These are phyloP conservation scores for Camponotus vicinus DNA, from an alignment of 1,140 invertebrate genomes.

Conservation along the genomic window DNA sequence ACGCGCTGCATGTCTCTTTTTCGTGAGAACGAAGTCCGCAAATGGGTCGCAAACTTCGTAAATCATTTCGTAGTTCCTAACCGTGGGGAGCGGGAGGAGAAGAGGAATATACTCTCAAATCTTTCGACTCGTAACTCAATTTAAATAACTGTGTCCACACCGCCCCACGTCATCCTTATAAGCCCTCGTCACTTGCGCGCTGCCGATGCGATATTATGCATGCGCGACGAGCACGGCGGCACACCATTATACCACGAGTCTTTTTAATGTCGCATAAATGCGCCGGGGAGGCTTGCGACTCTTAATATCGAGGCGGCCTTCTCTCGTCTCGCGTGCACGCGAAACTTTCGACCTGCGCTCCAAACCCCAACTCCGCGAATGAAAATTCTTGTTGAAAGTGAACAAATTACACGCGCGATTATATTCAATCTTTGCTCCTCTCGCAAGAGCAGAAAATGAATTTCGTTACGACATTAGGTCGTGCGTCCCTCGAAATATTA, in stretches of 20 bases:
- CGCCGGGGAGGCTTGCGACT: conserved; percentile 38
- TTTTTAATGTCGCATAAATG: conserved; percentile 73
- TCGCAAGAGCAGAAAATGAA: not conserved
- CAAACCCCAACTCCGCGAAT: not conserved
- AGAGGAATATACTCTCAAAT: not conserved
- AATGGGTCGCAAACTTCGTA: conserved; percentile 17
- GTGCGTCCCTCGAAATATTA: not conserved
- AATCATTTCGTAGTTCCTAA: conserved; percentile 32
- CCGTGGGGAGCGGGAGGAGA: too few relatives aligned
- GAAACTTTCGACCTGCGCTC: conserved; percentile 66
- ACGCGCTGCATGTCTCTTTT: not conserved
- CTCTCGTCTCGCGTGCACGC: not conserved
- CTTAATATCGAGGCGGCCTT: conserved; percentile 58
- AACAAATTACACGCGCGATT: conserved; percentile 47
- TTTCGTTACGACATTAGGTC: not conserved
- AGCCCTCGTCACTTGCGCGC: conserved; percentile 45
- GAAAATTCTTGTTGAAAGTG: conserved; percentile 41
- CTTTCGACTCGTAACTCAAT: conserved; percentile 50
- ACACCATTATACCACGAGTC: conserved; percentile 64
- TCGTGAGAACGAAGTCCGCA: not conserved
- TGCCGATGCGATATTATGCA: conserved; percentile 69
- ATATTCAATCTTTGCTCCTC: not conserved
- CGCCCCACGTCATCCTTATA: not conserved
- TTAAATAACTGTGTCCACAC: conserved; percentile 67
- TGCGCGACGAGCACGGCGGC: conserved; percentile 60